phyloP scores from a whole-genome alignment of 2,888 invertebrate species.

The Sphaerophoria rueppellii region DNA sequence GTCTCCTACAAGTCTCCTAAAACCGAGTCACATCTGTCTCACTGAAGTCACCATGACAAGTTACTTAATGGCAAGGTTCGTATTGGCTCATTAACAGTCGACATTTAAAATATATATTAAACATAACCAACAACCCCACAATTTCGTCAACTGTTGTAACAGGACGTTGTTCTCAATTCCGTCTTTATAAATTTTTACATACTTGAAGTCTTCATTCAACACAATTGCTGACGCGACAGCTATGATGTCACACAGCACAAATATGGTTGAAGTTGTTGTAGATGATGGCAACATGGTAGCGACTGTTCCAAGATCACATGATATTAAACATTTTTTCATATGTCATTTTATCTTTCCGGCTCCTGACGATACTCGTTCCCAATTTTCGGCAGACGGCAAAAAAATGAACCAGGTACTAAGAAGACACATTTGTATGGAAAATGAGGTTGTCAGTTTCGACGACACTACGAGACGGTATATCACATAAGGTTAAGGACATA shows the following conservation, averaged over 20 bases:
- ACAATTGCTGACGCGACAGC: no score
- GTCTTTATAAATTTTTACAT: conserved; percentile 59
- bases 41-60: no score
- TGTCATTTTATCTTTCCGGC: conserved; percentile 10
- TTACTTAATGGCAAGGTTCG: no score
- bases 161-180: conserved; percentile 54
- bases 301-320: conserved; percentile 65
- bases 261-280: background rate
- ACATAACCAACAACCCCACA: conserved; percentile 41
- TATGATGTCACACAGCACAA: background rate
- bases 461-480: conserved; percentile 1
- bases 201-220: conserved; percentile 39
- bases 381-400: conserved; percentile 43
- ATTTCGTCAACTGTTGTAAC: conserved; percentile 62
- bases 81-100: no score
- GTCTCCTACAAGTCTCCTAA: no score
- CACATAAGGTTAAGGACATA: conserved; percentile 43
- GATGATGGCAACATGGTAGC: background rate
- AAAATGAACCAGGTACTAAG: conserved; percentile 34
- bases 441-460: conserved; percentile 44
- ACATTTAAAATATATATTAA: no score
- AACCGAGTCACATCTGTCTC: no score
- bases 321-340: conserved; percentile 37
- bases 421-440: conserved; percentile 49
- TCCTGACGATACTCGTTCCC: conserved; percentile 15